These are phyloP conservation scores for Drosophila funebris DNA, from an alignment of 1,140 invertebrate genomes.

Conservation along the genomic window DNA sequence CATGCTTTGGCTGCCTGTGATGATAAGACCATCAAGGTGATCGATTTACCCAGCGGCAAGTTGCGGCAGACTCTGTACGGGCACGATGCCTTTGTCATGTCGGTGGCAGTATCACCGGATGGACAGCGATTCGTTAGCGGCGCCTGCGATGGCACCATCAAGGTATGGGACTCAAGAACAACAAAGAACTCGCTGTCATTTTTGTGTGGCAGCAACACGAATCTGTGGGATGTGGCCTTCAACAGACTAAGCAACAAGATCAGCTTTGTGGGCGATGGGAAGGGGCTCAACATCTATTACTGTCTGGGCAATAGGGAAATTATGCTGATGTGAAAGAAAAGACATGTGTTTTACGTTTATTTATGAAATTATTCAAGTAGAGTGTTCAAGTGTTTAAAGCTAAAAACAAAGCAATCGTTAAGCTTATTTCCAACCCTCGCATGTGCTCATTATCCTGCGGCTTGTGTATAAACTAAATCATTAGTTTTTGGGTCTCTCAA, in stretches of 20 bases:
- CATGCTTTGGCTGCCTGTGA: conserved; percentile 16
- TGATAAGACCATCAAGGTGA: conserved; percentile 29
- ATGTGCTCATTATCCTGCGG: conserved; percentile 24
- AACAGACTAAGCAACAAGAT: conserved; percentile 24
- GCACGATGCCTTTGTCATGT: conserved; percentile 19
- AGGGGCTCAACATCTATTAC: conserved; percentile 25
- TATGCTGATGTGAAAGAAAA: too few relatives aligned
- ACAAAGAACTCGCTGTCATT: conserved; percentile 12
- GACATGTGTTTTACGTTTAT: neutral
- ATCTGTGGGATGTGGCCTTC: conserved; percentile 42
- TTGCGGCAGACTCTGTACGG: neutral
- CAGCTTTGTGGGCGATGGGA: conserved; percentile 27
- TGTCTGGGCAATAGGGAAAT: too few relatives aligned
- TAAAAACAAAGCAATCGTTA: neutral
- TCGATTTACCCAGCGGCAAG: conserved; percentile 8
- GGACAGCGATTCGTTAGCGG: conserved; percentile 11
- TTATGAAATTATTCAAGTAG: conserved; percentile 19
- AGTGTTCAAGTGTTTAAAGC: conserved; percentile 6
- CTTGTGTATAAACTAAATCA: conserved; percentile 52
- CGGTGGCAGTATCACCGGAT: conserved; percentile 12
- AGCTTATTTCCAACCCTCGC: conserved; percentile 10
- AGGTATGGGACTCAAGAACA: conserved; percentile 22
- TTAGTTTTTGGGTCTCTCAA: neutral
- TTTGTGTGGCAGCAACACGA: neutral
- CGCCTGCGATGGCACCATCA: conserved; percentile 17